phyloP scores from a whole-genome alignment of 2,888 invertebrate genomes.

The Lycocerus yunnanus region DNA sequence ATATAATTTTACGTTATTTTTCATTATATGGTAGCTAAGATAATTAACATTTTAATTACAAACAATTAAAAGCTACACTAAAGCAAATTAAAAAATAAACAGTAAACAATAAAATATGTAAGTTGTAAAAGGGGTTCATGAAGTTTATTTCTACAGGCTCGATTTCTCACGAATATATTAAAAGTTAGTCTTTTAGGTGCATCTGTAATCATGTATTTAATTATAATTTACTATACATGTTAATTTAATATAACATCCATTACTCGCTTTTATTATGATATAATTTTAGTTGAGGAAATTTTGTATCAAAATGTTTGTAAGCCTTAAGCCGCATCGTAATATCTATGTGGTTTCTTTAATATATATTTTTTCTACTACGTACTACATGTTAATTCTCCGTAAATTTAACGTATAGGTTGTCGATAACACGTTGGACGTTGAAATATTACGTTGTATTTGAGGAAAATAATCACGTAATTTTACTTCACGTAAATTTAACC shows the following conservation, averaged over 20 bases:
- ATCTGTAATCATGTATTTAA: constrained; percentile 10
- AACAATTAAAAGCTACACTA: constrained; percentile 4
- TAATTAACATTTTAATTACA: constrained; percentile 12
- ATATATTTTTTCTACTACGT: no score
- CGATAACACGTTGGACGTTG: no score
- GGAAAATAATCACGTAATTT: no score
- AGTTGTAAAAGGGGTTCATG: constrained; percentile 6
- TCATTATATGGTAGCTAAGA: not conserved
- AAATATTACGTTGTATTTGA: no score
- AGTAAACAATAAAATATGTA: constrained; percentile 15
- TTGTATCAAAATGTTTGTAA: not conserved
- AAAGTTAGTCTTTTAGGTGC: constrained; percentile 6
- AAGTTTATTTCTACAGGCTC: constrained; percentile 4
- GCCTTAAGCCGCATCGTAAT: not conserved
- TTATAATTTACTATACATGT: not conserved
- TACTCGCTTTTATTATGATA: constrained; percentile 1
- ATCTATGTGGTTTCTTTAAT: no score
- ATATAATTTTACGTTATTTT: not conserved
- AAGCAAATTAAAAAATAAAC: constrained; percentile 15
- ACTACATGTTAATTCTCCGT: no score
- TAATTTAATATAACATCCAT: not conserved
- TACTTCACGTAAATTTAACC: no score
- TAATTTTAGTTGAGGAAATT: not conserved
- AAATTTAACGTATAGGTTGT: no score
- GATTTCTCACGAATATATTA: constrained; percentile 13